Evolutionary conservation across 2,888 invertebrate species (phyloP).

Genomic region (Stenolophus ochropezus): DNA sequence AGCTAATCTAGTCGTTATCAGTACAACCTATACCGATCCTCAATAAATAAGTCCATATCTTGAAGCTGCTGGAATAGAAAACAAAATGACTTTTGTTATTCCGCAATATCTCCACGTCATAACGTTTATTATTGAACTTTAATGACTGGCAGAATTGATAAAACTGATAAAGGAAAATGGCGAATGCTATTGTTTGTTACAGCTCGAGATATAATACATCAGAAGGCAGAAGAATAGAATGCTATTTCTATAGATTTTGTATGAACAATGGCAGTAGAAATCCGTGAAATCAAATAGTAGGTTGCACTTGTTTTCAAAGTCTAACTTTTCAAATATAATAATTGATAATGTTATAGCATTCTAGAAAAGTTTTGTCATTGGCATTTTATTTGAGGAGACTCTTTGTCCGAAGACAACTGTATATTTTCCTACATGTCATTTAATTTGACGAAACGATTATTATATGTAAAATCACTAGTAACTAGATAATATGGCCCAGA

Average conservation of each 20-base stretch:
- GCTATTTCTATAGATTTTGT: not conserved
- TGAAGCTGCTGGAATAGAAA: not conserved
- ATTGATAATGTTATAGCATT: no score
- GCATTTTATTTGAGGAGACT: no score
- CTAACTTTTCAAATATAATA: not conserved
- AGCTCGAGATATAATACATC: not conserved
- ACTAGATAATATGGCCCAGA: no score
- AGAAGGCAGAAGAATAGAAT: not conserved
- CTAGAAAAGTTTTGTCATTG: no score
- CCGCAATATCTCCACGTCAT: not conserved
- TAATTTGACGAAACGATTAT: no score
- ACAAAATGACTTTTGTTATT: slow-evolving; percentile 30
- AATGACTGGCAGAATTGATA: slow-evolving; percentile 45
- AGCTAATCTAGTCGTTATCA: not conserved
- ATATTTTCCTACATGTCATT: no score
- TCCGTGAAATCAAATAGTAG: not conserved
- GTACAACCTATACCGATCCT: not conserved
- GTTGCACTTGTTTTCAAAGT: not conserved
- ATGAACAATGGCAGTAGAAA: not conserved
- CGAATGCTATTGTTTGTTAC: slow-evolving; percentile 17
- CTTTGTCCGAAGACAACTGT: no score
- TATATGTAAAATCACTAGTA: no score
- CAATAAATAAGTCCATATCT: not conserved
- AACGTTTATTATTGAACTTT: slow-evolving; percentile 22
- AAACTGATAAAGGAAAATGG: slow-evolving; percentile 39